Base-by-base conservation (phyloP, 2,113 vertebrate species). In the Clarias macrocephalus region DNA sequence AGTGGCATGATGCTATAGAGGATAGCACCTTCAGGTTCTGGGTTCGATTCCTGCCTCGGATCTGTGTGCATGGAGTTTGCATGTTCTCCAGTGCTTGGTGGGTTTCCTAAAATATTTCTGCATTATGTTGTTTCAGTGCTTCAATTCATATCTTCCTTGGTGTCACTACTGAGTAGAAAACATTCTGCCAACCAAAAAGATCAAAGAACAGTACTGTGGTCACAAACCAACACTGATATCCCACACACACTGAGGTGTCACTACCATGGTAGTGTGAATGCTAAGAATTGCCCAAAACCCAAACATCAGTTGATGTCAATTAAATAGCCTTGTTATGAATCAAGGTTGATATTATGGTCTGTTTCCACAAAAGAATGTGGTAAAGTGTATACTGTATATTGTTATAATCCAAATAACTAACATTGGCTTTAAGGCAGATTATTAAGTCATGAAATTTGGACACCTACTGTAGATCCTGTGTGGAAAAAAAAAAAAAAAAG, bases 391-490 rank as follows among this genome's bases (percentile, higher is more conserved):
- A 62, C 16, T 60, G 10, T 13, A 70, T 33, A 70, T 18, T 15
- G 16, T 77, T 48, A 48, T 48, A 48, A 48, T 48, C 48, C 48
- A 48, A 48, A 16, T 37, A 25, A 25, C 5, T n/a, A 80, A 11
- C 23, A 60, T 0, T 76, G 48, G 16, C 57, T 48, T 19, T 48
- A 42, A 62, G 37, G 25, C 12, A 12, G 33, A 48, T 48, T 42
- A 75, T 75, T 75, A 84, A 18, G 30, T 75, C 3, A 60, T 16
- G 4, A 37, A 83, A 68, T 83, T 33, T 57, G 28, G 23, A 86
- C 15, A 68, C 30, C 80, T 30, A 57, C 25, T 28, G 7, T 80
- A 11, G 10, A 56, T 66, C 25, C 42, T 65, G 33, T 66, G 12
- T 66, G 25, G 30, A 16, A 28, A 6, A 37, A 52, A 79, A 65